phyloP scores from a whole-genome alignment of 2,888 invertebrate genomes.

The Teleiodes luculella region DNA sequence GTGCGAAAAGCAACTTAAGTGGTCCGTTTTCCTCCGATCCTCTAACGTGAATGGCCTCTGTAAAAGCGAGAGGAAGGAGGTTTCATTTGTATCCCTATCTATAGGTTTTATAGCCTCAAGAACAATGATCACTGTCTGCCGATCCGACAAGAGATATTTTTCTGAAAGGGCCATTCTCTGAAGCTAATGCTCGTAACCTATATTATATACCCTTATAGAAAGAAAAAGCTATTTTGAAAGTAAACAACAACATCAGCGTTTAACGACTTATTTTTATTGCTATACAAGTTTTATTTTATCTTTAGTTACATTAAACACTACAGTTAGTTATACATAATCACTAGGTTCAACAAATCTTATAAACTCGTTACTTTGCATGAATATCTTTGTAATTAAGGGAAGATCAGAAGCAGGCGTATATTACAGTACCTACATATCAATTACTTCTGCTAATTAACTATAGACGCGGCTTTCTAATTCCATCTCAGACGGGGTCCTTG shows the following conservation, averaged over 20 bases:
- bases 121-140: slow-evolving; percentile 37
- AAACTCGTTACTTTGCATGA: not conserved
- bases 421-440: slow-evolving; percentile 12
- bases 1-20: slow-evolving; percentile 35
- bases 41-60: slow-evolving; percentile 24
- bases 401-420: not conserved
- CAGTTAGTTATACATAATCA: too few species aligned
- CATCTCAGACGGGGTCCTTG: slow-evolving; percentile 30
- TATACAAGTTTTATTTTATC: too few species aligned
- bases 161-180: slow-evolving; percentile 13
- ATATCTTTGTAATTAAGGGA: not conserved
- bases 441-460: slow-evolving; percentile 5
- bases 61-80: slow-evolving; percentile 39
- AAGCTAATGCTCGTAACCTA: slow-evolving; percentile 11
- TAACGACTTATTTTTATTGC: not conserved
- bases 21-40: slow-evolving; percentile 12
- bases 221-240: not conserved
- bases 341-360: too few species aligned
- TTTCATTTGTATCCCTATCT: slow-evolving; percentile 35
- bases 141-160: slow-evolving; percentile 18
- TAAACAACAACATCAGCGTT: not conserved
- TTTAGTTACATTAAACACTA: too few species aligned
- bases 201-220: not conserved
- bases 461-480: slow-evolving; percentile 29
- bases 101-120: slow-evolving; percentile 25